A percentile compares a stretch with the other conserved stretches of the same genome.
Conservation (phyloP, 2,888 invertebrate genomes). For the Amaurobius ferox region DNA sequence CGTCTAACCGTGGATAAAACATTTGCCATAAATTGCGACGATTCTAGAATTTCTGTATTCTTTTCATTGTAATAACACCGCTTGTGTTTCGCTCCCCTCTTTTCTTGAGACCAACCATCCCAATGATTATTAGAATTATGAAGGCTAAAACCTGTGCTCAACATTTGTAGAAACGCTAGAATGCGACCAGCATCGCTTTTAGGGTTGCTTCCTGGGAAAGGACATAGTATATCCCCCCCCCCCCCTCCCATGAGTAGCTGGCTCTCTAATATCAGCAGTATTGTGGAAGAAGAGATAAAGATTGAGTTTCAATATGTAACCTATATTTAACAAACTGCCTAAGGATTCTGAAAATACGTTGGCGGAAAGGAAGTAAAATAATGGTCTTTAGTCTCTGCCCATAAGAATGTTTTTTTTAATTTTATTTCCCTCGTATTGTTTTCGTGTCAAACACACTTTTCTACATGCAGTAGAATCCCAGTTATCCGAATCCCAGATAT, state of each 20-base stretch:
- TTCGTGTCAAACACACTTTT: no score
- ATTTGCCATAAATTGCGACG: background rate
- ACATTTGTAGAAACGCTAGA: background rate
- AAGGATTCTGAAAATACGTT: conserved; percentile 48
- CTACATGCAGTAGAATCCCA: no score
- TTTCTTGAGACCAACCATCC: background rate
- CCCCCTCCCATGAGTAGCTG: background rate
- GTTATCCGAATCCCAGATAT: no score
- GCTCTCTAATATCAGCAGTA: background rate
- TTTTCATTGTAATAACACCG: background rate
- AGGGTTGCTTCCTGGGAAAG: background rate
- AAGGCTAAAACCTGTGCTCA: background rate
- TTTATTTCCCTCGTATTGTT: no score
- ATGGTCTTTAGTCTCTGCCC: no score
- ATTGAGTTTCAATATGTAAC: conserved; percentile 33
- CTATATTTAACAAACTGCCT: conserved; percentile 67
- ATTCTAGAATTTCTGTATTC: background rate
- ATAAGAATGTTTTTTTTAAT: no score
- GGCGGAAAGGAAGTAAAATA: no score
- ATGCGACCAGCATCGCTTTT: background rate
- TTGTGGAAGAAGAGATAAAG: background rate
- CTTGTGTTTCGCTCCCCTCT: background rate
- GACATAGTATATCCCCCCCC: background rate
- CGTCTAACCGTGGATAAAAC: no score
- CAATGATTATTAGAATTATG: background rate